Percentiles rank a stretch among this genome's conserved stretches.
These are phyloP conservation scores for Fissipunctia ypsillon DNA, from an alignment of 2,888 invertebrate species.

Conservation along the genomic window DNA sequence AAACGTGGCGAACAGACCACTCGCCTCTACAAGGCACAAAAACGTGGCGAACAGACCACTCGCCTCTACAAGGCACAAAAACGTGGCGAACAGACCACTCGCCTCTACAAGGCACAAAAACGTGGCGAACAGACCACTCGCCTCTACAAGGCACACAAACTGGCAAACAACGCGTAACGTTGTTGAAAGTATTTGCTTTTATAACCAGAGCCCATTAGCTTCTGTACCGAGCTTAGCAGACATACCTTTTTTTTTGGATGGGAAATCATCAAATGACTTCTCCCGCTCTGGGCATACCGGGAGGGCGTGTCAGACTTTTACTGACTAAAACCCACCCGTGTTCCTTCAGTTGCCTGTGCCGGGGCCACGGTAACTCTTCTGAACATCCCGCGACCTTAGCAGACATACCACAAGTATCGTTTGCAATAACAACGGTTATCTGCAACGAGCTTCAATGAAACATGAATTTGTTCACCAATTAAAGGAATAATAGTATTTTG, in stretches of 20 bases:
- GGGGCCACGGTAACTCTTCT: no score
- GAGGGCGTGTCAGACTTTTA: no score
- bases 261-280: no score
- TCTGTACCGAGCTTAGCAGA: not conserved
- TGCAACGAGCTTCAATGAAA: not conserved
- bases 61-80: conserved; percentile 17
- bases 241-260: no score
- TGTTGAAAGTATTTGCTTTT: conserved; percentile 24
- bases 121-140: not conserved
- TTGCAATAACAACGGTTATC: not conserved
- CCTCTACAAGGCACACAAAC: conserved; percentile 15
- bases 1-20: conserved; percentile 9
- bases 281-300: no score
- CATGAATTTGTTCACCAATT: not conserved
- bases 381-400: not conserved
- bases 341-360: no score
- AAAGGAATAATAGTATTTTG: not conserved
- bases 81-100: not conserved
- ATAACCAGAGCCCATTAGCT: not conserved
- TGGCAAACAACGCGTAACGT: not conserved
- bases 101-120: conserved; percentile 23
- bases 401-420: not conserved
- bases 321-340: no score
- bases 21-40: no score
- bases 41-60: conserved; percentile 4